A percentile compares a stretch with the other conserved stretches of the same genome.
phyloP scores from a whole-genome alignment of 2,888 invertebrate species.

The Chydorus sphaericus region DNA sequence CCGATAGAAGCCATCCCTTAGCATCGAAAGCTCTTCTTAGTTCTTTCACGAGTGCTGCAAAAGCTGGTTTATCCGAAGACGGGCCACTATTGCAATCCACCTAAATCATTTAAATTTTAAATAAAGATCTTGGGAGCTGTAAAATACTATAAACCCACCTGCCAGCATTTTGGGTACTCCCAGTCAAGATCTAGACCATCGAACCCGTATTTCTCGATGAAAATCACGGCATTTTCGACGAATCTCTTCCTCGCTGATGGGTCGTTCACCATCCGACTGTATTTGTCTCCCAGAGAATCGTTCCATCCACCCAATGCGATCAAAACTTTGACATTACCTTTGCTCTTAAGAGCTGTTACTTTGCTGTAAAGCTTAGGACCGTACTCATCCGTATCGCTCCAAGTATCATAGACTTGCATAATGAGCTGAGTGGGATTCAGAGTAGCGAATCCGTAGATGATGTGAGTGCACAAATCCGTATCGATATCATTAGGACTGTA shows the following conservation, averaged over 20 bases:
- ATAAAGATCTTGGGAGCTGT: not conserved
- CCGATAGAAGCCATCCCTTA: conserved; percentile 52
- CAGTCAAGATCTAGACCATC: conserved; percentile 91
- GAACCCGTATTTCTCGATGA: conserved; percentile 64
- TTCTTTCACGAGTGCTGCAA: conserved; percentile 57
- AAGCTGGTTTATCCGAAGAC: conserved; percentile 64
- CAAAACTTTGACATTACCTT: conserved; percentile 68
- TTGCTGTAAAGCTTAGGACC: conserved; percentile 52
- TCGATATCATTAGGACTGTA: conserved; percentile 76
- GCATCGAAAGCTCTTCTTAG: conserved; percentile 49
- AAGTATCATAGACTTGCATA: conserved; percentile 72
- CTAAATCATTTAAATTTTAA: conserved; percentile 29
- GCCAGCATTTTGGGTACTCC: conserved; percentile 87
- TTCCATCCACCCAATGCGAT: conserved; percentile 92
- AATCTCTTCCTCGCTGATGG: conserved; percentile 56
- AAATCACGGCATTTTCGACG: conserved; percentile 54
- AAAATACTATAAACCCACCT: conserved; percentile 31
- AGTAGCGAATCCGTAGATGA: conserved; percentile 88
- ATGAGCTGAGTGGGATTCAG: conserved; percentile 55
- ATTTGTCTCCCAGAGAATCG: conserved; percentile 79
- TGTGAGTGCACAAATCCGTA: conserved; percentile 74
- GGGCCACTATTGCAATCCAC: conserved; percentile 75
- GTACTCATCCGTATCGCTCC: conserved; percentile 71
- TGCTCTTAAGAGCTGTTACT: conserved; percentile 58
- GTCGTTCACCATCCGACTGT: conserved; percentile 66